These are phyloP conservation scores for Cnemophilus loriae DNA, from an alignment of 2,113 vertebrate genomes.

Conservation along the genomic window DNA sequence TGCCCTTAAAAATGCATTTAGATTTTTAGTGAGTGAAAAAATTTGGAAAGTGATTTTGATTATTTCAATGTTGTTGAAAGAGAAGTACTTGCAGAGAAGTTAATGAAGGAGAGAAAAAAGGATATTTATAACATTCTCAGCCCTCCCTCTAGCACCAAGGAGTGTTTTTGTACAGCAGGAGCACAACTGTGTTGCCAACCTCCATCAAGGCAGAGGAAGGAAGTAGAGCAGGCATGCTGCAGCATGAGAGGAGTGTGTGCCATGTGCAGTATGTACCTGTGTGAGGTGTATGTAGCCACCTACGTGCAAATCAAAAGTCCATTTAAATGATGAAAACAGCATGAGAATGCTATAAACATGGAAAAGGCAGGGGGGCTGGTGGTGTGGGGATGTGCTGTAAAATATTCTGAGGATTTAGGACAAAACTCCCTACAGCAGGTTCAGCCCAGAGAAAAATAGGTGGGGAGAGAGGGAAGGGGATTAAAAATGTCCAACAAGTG, in stretches of 20 bases:
- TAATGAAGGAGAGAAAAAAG: not conserved
- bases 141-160: not conserved
- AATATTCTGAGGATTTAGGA: not conserved
- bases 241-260: fast-evolving
- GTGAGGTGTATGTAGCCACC: not conserved
- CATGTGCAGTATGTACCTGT: fast-evolving
- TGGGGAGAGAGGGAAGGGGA: not conserved
- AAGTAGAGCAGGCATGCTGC: not conserved
- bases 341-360: fast-evolving
- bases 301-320: not conserved
- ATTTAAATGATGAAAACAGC: not conserved
- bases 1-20: not conserved
- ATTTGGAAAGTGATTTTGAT: not conserved
- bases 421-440: fast-evolving
- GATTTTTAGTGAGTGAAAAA: not conserved
- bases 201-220: not conserved
- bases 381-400: not conserved
- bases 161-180: not conserved
- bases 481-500: not conserved
- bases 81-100: not conserved
- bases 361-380: not conserved
- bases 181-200: not conserved
- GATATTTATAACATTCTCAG: not conserved
- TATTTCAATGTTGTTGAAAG: not conserved
- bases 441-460: not conserved